Evolutionary conservation across 2,797 vertebrate genomes (phyloP).

Genomic region (Pelobates cultripes): DNA sequence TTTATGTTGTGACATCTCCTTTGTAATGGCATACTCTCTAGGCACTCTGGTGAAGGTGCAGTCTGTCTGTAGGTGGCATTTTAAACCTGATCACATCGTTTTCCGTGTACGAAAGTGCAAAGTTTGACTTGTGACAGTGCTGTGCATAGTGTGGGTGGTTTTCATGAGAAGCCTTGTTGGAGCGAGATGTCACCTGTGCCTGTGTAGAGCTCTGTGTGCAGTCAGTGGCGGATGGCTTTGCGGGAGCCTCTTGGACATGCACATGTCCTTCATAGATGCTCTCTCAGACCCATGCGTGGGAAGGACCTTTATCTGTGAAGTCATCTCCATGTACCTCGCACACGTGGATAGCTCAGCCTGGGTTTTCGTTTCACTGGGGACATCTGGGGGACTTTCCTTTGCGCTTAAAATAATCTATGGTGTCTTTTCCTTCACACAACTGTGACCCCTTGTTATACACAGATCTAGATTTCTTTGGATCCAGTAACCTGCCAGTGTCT

Average conservation of each 20-base stretch:
- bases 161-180: too few species aligned
- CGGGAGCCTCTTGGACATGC: not conserved
- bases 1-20: too few species aligned
- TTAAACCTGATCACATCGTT: too few species aligned
- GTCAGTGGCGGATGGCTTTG: too few species aligned
- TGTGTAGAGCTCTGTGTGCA: too few species aligned
- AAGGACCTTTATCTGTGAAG: not conserved
- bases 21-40: too few species aligned
- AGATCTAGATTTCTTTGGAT: not conserved
- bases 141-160: too few species aligned
- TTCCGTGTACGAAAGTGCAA: too few species aligned
- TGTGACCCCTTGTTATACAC: not conserved
- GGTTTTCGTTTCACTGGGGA: slow-evolving; percentile 16
- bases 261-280: not conserved
- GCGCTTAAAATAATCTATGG: not conserved
- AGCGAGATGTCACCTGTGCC: not conserved
- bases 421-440: not conserved
- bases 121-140: too few species aligned
- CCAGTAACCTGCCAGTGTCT: not conserved
- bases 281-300: not conserved
- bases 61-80: too few species aligned
- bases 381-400: slow-evolving; percentile 7
- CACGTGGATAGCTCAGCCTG: slow-evolving; percentile 16
- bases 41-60: too few species aligned
- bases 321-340: not conserved